Conservation (phyloP, 2,113 vertebrate genomes). For the Rana temporaria region DNA sequence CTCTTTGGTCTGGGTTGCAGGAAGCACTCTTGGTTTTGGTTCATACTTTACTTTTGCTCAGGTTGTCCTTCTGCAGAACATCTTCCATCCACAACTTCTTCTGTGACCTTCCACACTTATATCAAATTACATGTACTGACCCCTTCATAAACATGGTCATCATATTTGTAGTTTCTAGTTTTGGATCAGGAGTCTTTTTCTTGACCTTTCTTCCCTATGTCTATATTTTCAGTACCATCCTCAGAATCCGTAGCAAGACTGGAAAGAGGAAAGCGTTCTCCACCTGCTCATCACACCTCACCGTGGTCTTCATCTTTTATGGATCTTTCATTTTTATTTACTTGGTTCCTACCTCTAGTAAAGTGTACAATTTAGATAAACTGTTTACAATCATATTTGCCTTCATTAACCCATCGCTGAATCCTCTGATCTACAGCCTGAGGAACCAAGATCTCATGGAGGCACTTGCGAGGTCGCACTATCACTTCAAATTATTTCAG, state of each 20-base stretch:
- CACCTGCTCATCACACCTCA: constrained; percentile 12
- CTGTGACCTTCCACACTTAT: no score
- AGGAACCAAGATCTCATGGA: neutral
- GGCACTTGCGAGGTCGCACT: neutral
- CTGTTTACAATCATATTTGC: no score
- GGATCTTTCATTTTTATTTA: neutral
- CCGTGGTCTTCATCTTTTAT: constrained; percentile 1
- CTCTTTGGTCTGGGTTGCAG: no score
- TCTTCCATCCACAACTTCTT: no score
- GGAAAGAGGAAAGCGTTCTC: constrained; percentile 6
- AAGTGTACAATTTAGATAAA: no score
- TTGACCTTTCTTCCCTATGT: constrained; percentile 3
- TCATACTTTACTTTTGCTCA: no score
- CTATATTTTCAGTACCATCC: neutral
- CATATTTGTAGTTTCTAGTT: neutral
- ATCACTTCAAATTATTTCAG: no score
- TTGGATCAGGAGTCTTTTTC: neutral
- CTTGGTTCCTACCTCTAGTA: neutral
- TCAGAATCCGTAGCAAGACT: neutral
- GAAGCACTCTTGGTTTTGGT: no score
- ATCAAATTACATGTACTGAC: no score
- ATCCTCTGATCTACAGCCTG: neutral
- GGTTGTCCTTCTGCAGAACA: no score
- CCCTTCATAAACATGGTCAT: no score
- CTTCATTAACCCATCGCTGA: no score